Evolutionary conservation across 2,888 invertebrate genomes (phyloP), one percentile per base, ranked within the genome.

Genomic region (Sarcophaga variegata): DNA sequence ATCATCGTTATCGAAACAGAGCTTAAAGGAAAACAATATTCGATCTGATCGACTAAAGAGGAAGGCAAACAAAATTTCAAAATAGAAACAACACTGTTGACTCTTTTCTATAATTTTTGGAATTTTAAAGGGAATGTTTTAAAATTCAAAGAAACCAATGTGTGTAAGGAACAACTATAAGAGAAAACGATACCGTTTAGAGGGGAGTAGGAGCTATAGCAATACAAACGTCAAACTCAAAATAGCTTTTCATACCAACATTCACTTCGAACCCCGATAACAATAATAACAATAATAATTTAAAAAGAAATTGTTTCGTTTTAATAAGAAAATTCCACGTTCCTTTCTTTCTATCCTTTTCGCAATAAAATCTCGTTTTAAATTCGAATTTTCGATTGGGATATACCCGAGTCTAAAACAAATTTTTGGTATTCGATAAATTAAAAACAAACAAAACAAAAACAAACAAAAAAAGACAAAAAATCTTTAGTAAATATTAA

Each of bases 121-220:
- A 69, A 70, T 63, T 76, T 12, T 14, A 2, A 60, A 70, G 60
- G 66, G 22, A 59, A 84, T 84, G 80, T 66, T 71, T 69, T 83
- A 62, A 76, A 88, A 88, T 70, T 79, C 49, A 49, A 85, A 79
- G 22, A 20, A 89, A 83, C 85, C 86, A 89, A 89, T 89, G 89
- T 75, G 86, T 87, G 80, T 83, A 66, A 81, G 85, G 77, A 89
- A 47, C 22, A 84, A 66, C 64, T 89, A 80, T 72, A 89, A 88
- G 82, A 89, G 81, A 81, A 88, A 87, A 86, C 87, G 88, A 79
- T 82, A 83, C 75, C 88, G 88, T 83, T 88, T 81, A 78, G 87
- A 81, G 83, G 83, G 83, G 64, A 88, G 87, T 10, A 79, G 72
- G 27, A 37, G n/a, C 4, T 27, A 59, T 59, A 67, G 25, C 45